Base-by-base conservation (phyloP, 2,888 invertebrate species). In the Pseudococcus jackbeardsleyi region DNA sequence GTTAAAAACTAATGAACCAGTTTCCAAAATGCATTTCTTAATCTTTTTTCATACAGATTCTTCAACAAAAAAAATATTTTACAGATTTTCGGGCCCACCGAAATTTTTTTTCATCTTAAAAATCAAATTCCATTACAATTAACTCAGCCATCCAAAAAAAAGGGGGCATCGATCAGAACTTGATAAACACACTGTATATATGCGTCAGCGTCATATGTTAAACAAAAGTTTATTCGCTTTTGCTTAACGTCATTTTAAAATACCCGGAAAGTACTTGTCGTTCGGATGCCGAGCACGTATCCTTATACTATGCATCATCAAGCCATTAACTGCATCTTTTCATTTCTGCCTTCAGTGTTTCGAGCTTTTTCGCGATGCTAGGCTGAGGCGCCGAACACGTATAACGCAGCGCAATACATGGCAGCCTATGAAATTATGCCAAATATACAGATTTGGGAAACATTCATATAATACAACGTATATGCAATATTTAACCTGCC, bases 161-260 rank as follows among this genome's bases (percentile, higher is more conserved):
- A 46, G 5, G 4, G 12, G 6, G 46, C 46, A 11, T 46, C 46
- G 9, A 12, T 46, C 12, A 46, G 9, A 12, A 46, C 46, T 46
- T 46, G 12, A 46, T 12, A 46, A 46, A 64, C 64, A 64, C 22
- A 19, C 22, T 19, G 19, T 64, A 22, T 64, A 22, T 2, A 33
- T 33, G 26, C 26, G 26, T 33, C 26, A 33, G 22, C 64, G 22
- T 64, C 64, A 64, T 64, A 64, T 64, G 64, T 64, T 64, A 9
- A 19, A 50, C 50, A 64, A 64, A 64, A 64, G 68, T 68, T 68
- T 68, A 68, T 68, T 68, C 68, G 68, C 68, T 68, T 68, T 68
- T 68, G 68, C 68, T 68, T 68, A 68, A 68, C 68, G 68, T 68
- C 68, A 68, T 68, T 68, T 68, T 68, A 68, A 68, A 68, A 68